These are phyloP conservation scores for Cyprinus carpio DNA, from an alignment of 2,113 vertebrate species.

Conservation along the genomic window DNA sequence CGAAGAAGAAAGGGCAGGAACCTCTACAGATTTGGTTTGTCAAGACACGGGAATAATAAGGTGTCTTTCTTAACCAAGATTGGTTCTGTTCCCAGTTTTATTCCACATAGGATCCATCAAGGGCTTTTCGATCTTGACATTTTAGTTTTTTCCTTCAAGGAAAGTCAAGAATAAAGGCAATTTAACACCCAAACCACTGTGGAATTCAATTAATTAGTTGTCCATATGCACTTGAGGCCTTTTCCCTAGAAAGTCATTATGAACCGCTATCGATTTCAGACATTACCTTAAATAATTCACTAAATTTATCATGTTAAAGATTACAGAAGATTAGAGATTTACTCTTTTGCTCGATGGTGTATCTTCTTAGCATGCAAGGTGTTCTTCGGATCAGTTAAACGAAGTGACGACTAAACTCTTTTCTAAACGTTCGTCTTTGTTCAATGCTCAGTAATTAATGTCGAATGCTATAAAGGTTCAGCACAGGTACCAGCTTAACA, in stretches of 20 bases:
- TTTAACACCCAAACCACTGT: conserved; percentile 62
- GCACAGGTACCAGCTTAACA: conserved; percentile 50
- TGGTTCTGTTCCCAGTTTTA: neutral
- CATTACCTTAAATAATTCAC: conserved; percentile 65
- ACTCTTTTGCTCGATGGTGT: neutral
- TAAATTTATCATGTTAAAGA: conserved; percentile 51
- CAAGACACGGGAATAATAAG: conserved; percentile 14
- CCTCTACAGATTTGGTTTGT: conserved; percentile 37
- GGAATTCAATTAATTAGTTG: conserved; percentile 71
- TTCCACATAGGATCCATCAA: conserved; percentile 8
- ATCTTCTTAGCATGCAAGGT: neutral
- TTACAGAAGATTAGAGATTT: conserved; percentile 40
- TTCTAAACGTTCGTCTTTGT: neutral
- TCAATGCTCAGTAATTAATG: neutral
- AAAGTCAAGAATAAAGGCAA: conserved; percentile 37
- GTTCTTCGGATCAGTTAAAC: neutral
- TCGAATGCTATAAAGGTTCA: neutral
- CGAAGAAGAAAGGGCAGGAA: neutral
- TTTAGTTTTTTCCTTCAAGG: neutral
- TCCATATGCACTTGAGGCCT: conserved; percentile 67
- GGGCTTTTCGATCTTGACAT: conserved; percentile 16
- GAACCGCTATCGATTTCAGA: conserved; percentile 66
- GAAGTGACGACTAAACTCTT: neutral
- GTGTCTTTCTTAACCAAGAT: conserved; percentile 2
- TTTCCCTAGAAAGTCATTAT: conserved; percentile 66